Percentiles rank a stretch among this genome's conserved stretches.
These are phyloP conservation scores for Atta cephalotes DNA, from an alignment of 1,140 invertebrate genomes.

Conservation along the genomic window DNA sequence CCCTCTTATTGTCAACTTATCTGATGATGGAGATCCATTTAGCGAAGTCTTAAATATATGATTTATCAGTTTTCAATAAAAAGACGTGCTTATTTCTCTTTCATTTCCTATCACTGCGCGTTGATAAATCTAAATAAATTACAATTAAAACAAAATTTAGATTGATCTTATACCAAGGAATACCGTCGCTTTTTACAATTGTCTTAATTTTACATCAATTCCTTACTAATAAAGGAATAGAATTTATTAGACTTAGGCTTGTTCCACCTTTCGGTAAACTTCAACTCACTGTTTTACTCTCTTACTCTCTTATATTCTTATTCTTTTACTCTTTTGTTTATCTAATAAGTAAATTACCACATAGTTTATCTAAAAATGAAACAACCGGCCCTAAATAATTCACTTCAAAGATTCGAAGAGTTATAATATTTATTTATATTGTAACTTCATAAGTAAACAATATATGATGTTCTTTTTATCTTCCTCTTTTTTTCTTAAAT, in stretches of 20 bases:
- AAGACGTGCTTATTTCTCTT: slow-evolving; percentile 1
- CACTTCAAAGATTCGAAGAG: neutral
- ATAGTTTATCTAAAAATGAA: no score
- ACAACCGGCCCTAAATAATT: no score
- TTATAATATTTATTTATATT: slow-evolving; percentile 16
- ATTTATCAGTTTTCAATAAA: slow-evolving; percentile 59
- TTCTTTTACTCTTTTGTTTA: no score
- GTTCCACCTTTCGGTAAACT: no score
- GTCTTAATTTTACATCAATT: neutral
- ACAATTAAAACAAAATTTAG: neutral
- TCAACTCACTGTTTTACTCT: no score
- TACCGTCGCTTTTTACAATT: neutral
- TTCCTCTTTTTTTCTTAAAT: neutral
- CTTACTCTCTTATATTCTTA: no score
- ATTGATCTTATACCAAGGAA: neutral
- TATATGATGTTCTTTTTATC: neutral
- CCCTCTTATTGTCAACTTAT: slow-evolving; percentile 45
- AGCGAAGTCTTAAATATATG: slow-evolving; percentile 60
- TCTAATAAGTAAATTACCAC: no score
- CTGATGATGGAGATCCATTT: slow-evolving; percentile 31
- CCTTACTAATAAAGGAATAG: neutral
- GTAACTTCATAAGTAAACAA: neutral
- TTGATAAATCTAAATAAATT: slow-evolving; percentile 6
- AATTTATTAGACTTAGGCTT: neutral
- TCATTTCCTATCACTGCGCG: neutral